These are phyloP conservation scores for Poeciliopsis turneri DNA, from an alignment of 2,797 vertebrate species.

Conservation along the genomic window DNA sequence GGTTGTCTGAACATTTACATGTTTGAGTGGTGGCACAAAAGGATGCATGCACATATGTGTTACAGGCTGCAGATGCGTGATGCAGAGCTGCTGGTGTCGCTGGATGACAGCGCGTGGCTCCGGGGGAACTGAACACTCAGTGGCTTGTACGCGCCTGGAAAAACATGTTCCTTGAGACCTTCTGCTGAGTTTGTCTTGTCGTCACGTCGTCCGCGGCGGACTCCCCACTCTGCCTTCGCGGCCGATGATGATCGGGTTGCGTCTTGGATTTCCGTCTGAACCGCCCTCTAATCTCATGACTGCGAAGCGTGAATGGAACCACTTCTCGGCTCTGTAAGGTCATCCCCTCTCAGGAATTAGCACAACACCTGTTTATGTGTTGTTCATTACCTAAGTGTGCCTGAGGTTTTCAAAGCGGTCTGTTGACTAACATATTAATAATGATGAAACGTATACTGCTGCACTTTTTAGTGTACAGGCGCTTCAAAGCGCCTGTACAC, in stretches of 20 bases:
- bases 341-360: constrained; percentile 56
- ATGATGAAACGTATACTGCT: neutral
- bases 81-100: constrained; percentile 30
- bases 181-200: constrained; percentile 75
- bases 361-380: constrained; percentile 71
- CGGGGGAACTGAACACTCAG: constrained; percentile 66
- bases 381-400: constrained; percentile 57
- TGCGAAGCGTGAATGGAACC: constrained; percentile 63
- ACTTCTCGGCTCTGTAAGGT: constrained; percentile 68
- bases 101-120: constrained; percentile 32
- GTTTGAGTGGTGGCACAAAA: constrained; percentile 23
- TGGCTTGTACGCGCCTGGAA: constrained; percentile 67
- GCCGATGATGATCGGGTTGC: constrained; percentile 64
- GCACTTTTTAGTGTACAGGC: neutral
- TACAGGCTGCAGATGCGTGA: constrained; percentile 14
- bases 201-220: constrained; percentile 71
- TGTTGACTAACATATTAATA: constrained; percentile 33
- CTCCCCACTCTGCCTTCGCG: constrained; percentile 61
- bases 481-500: neutral
- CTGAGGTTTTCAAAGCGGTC: constrained; percentile 43
- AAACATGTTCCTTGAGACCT: constrained; percentile 76
- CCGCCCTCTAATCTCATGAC: constrained; percentile 71
- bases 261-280: constrained; percentile 79
- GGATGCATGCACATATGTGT: constrained; percentile 13
- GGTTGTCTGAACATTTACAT: constrained; percentile 39